Evolutionary conservation across 2,888 invertebrate species (phyloP), one percentile per base, ranked within the genome.

Genomic region (Lutraria lutraria): DNA sequence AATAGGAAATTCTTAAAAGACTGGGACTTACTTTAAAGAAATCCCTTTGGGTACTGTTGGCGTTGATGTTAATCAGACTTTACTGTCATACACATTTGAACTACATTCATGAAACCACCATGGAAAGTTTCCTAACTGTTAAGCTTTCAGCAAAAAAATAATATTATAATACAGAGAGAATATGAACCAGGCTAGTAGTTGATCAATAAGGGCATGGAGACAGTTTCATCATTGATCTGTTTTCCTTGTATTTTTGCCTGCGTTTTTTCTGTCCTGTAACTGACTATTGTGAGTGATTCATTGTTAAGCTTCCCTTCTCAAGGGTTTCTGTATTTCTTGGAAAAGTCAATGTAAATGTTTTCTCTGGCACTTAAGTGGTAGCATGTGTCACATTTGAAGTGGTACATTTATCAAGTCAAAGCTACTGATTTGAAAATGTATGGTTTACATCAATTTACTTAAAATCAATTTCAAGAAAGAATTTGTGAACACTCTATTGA

Each of bases 371-470:
- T 31, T 34, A 31, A 76, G 34, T 34, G 4, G 2, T 76, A 34
- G 34, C 76, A 76, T 19, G 34, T 34, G 76, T 76, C 76, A 76
- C 76, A 13, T 8, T 12, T 34, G 76, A 16, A 76, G 76, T 76
- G 76, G 10, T 76, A 76, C 34, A 19, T 76, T 43, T 31, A 2
- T 76, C 76, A 76, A 34, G 15, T 34, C 3, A 76, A 76, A 76
- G 34, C 76, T 34, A 16, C 76, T 76, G 31, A 13, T 16, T 76
- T 76, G 16, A 56, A 31, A 34, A 76, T 25, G 25, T 25, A 25
- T 68, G n/a, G 63, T 68, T 68, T 68, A 68, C 25, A 68, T 68
- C 63, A 68, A 68, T 68, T 25, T 68, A 43, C 10, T 68, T 25
- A 12, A 68, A 25, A 68, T 68, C 25, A 68, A 68, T 56, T 25